A percentile compares a stretch with the other conserved stretches of the same genome.
phyloP scores from a whole-genome alignment of 1,140 invertebrate species.

The Caenorhabditis brenneri region DNA sequence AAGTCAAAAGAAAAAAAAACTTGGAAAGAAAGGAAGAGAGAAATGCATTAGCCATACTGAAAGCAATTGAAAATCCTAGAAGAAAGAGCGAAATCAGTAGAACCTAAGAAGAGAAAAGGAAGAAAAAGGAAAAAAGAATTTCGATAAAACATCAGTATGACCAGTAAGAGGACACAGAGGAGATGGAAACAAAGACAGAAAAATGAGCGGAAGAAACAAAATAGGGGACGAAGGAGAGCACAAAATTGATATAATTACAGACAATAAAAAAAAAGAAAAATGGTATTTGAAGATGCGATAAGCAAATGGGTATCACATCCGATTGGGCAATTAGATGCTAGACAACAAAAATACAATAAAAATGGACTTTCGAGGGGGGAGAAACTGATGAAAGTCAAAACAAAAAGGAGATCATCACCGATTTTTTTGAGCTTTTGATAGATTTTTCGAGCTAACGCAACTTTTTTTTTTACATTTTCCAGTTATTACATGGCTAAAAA shows the following conservation, averaged over 20 bases:
- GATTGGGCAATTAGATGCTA: neutral
- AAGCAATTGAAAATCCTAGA: slow-evolving; percentile 24
- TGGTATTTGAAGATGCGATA: neutral
- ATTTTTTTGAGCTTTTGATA: slow-evolving; percentile 22
- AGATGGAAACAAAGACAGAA: neutral
- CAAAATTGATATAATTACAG: slow-evolving; percentile 5
- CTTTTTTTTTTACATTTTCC: slow-evolving; percentile 31
- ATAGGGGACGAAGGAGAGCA: no score
- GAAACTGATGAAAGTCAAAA: neutral
- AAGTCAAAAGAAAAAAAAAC: neutral
- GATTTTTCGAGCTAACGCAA: neutral
- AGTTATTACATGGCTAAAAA: slow-evolving; percentile 8
- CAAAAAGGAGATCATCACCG: slow-evolving; percentile 28
- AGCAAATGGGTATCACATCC: neutral
- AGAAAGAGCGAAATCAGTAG: neutral
- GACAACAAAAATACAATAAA: neutral
- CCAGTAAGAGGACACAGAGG: neutral
- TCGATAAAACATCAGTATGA: slow-evolving; percentile 20
- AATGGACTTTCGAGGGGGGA: neutral
- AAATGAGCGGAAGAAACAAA: no score
- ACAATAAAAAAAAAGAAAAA: no score
- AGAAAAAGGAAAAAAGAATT: neutral
- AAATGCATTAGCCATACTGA: slow-evolving; percentile 18
- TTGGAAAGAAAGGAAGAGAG: no score
- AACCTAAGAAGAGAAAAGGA: slow-evolving; percentile 23